These are phyloP conservation scores for Pristionchus japonicus DNA, from an alignment of 2,888 invertebrate genomes.

Conservation along the genomic window DNA sequence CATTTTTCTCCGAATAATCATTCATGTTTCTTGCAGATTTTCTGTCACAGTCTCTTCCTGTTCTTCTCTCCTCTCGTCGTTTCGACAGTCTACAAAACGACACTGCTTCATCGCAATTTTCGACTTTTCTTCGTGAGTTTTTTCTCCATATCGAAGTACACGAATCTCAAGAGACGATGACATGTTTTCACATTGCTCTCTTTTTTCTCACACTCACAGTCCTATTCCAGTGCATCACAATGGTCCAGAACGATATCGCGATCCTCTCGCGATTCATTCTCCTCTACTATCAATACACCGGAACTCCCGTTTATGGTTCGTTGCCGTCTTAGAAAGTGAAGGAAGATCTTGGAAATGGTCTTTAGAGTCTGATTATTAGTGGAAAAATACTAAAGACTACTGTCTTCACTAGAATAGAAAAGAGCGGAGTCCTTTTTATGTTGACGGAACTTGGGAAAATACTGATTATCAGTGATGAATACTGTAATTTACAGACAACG, in stretches of 20 bases:
- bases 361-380: neutral
- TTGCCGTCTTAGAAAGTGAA: neutral
- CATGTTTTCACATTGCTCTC: too few species aligned
- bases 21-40: neutral
- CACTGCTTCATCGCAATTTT: neutral
- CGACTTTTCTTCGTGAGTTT: neutral
- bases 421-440: too few species aligned
- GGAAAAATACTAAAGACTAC: neutral
- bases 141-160: too few species aligned
- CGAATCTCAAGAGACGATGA: too few species aligned
- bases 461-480: neutral
- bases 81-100: neutral
- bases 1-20: neutral
- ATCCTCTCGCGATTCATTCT: neutral
- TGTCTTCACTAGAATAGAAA: neutral
- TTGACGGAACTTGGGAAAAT: too few species aligned
- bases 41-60: neutral
- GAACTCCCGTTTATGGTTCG: neutral
- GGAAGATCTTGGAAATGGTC: neutral
- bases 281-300: neutral
- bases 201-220: too few species aligned
- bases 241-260: neutral
- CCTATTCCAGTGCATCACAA: neutral
- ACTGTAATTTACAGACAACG: neutral
- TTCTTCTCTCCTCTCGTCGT: conserved; percentile 2